Percentiles rank a stretch among this genome's conserved stretches.
These are phyloP conservation scores for Mesoligia furuncula DNA, from an alignment of 2,888 invertebrate genomes.

Conservation along the genomic window DNA sequence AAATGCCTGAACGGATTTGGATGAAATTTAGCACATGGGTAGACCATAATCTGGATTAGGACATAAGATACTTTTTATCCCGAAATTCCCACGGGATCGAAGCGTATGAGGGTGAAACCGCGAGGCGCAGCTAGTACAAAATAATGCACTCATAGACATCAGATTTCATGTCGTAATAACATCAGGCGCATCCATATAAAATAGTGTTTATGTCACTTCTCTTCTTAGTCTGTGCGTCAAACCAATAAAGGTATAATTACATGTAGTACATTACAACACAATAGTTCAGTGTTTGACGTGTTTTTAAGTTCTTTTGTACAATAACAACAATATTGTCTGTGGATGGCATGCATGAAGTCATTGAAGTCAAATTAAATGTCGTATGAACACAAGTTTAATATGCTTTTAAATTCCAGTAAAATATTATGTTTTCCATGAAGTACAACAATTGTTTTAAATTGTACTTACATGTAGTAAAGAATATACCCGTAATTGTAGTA, in stretches of 20 bases:
- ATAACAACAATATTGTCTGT: neutral
- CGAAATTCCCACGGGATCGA: neutral
- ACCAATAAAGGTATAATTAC: slow-evolving; percentile 1
- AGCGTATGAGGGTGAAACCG: neutral
- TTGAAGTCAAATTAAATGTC: slow-evolving; percentile 32
- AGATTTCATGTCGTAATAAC: neutral
- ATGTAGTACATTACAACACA: neutral
- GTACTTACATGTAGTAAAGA: too few species aligned
- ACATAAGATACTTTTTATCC: neutral
- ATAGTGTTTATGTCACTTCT: slow-evolving; percentile 17
- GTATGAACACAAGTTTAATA: slow-evolving; percentile 25
- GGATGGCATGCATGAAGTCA: neutral
- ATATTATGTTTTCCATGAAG: slow-evolving; percentile 3
- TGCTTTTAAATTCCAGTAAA: slow-evolving; percentile 26
- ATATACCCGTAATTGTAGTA: too few species aligned
- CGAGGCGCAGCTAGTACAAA: neutral
- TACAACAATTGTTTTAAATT: neutral
- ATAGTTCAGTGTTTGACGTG: slow-evolving; percentile 9
- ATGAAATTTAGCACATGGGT: neutral
- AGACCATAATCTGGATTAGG: neutral
- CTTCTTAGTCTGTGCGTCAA: too few species aligned
- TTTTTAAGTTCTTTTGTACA: slow-evolving; percentile 13
- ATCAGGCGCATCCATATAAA: neutral
- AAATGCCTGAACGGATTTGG: too few species aligned
- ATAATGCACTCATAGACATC: neutral